Evolutionary conservation across 2,888 invertebrate species (phyloP).

Genomic region (Tromatobia lineatoria): DNA sequence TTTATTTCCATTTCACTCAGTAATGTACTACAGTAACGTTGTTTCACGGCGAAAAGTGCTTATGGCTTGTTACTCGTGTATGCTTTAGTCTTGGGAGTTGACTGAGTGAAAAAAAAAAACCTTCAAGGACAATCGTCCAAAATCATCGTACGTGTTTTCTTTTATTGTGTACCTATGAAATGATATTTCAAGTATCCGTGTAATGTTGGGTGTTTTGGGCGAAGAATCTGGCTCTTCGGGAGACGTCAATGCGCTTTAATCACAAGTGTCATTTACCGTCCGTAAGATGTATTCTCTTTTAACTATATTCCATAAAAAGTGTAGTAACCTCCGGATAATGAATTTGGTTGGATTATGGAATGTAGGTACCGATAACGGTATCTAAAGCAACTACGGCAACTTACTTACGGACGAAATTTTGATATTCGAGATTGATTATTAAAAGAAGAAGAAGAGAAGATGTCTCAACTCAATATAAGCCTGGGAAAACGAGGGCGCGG

Average conservation of each 20-base stretch:
- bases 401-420: not conserved
- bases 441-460: constrained; percentile 69
- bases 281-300: not conserved
- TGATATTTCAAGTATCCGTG: no score
- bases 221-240: no score
- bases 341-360: not conserved
- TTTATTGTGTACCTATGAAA: not conserved
- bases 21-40: not conserved
- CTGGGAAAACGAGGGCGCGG: constrained; percentile 83
- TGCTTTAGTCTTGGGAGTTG: not conserved
- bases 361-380: not conserved
- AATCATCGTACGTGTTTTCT: not conserved
- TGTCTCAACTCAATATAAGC: constrained; percentile 83
- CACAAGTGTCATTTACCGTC: no score
- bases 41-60: not conserved
- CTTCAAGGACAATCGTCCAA: not conserved
- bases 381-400: not conserved
- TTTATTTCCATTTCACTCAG: not conserved
- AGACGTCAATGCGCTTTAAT: not conserved
- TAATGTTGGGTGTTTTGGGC: no score
- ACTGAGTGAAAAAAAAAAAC: not conserved
- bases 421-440: not conserved
- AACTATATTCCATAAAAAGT: not conserved
- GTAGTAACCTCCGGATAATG: not conserved
- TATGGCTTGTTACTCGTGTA: not conserved